Evolutionary conservation across 64 coral and sea anemone genomes (phyloP).

Genomic region (Pachyseris speciosa): DNA sequence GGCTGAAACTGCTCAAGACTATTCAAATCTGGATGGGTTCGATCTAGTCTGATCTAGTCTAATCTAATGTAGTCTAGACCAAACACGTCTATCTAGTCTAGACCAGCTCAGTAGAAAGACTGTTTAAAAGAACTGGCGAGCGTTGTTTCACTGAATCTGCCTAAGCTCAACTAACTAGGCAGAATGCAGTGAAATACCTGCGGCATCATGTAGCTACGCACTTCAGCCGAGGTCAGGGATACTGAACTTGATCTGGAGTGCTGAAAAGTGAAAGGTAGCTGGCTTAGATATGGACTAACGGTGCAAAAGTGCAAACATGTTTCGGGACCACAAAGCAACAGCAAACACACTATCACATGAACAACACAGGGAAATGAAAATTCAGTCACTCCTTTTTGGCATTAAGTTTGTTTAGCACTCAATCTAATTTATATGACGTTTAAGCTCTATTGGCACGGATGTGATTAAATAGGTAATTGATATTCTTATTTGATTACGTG

Average conservation of each 20-base stretch:
- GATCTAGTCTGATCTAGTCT: neutral
- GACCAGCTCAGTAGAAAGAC: neutral
- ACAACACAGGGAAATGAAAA: no score
- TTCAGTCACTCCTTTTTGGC: no score
- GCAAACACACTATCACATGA: no score
- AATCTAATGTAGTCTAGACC: neutral
- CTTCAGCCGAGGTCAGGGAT: slow-evolving; percentile 71
- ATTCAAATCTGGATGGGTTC: neutral
- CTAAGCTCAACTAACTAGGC: slow-evolving; percentile 4
- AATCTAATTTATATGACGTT: no score
- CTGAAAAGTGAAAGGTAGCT: slow-evolving; percentile 43
- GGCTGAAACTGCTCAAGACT: neutral
- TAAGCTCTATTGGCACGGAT: neutral
- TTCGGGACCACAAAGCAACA: no score
- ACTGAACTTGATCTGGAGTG: slow-evolving; percentile 71
- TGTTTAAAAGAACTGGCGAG: neutral
- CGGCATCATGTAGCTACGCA: slow-evolving; percentile 71
- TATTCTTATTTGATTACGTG: no score
- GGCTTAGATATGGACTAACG: neutral
- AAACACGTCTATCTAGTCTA: neutral
- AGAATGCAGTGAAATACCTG: slow-evolving; percentile 71
- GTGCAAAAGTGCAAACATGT: no score
- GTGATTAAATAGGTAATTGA: neutral
- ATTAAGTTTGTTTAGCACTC: no score
- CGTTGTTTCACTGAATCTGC: slow-evolving; percentile 13